These are phyloP conservation scores for Papilio polytes DNA, from an alignment of 1,140 invertebrate species.

Conservation along the genomic window DNA sequence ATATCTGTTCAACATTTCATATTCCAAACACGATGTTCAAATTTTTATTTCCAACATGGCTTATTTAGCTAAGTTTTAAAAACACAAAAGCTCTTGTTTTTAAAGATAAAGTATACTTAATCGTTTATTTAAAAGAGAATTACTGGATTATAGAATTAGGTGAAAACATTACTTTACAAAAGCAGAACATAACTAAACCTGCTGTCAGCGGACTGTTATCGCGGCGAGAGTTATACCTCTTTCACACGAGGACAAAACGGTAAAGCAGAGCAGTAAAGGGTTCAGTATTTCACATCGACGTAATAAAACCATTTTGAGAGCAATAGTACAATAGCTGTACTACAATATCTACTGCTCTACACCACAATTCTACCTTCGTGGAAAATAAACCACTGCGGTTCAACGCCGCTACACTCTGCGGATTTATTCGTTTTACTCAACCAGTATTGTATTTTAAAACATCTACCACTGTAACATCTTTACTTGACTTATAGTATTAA, in stretches of 20 bases:
- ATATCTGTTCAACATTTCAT: too few relatives aligned
- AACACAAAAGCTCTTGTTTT: neutral
- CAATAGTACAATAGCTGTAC: neutral
- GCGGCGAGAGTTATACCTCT: neutral
- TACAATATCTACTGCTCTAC: neutral
- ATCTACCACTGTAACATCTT: neutral
- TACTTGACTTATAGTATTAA: neutral
- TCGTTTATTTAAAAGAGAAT: neutral
- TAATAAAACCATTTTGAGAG: too few relatives aligned
- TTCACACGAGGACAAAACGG: neutral
- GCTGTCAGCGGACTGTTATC: conserved; percentile 16
- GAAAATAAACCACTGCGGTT: neutral
- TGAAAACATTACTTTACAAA: conserved; percentile 12
- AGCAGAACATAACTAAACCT: conserved; percentile 21
- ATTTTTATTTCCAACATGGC: too few relatives aligned
- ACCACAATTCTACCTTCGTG: neutral
- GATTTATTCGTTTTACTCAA: conserved; percentile 5
- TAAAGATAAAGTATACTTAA: neutral
- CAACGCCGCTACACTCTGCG: neutral
- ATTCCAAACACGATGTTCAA: too few relatives aligned
- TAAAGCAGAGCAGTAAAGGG: neutral
- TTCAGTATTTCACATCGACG: neutral
- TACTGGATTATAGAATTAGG: conserved; percentile 16
- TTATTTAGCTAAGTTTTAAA: too few relatives aligned
- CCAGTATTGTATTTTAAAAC: neutral